Percentiles rank a stretch among this genome's conserved stretches.
Conservation (phyloP, 2,113 vertebrate genomes). For the Rhabdornis inornatus region DNA sequence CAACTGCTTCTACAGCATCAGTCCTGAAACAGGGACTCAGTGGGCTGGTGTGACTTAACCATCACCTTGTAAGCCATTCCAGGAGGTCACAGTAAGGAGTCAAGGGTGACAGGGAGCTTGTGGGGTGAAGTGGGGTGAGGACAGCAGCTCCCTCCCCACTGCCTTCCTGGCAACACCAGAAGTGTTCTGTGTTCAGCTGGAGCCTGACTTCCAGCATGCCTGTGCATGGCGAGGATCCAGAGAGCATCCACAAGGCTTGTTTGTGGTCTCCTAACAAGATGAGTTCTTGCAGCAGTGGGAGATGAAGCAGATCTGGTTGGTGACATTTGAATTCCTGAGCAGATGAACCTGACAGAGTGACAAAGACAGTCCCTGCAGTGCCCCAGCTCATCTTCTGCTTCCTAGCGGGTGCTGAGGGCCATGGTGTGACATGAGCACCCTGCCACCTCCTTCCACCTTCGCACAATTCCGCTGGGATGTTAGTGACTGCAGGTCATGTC, state of each 20-base stretch:
- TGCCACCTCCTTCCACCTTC: not conserved
- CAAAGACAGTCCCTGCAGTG: not conserved
- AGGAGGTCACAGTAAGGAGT: not conserved
- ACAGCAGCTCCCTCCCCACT: not conserved
- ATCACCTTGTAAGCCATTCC: fast-evolving
- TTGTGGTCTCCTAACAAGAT: not conserved
- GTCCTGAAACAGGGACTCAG: not conserved
- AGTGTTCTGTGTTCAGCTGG: not conserved
- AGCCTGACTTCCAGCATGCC: not conserved
- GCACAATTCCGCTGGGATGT: constrained; percentile 54
- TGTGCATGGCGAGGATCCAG: fast-evolving
- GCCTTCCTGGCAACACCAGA: not conserved
- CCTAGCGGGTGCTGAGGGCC: not conserved
- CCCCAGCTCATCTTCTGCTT: constrained; percentile 11
- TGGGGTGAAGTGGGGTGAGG: not conserved
- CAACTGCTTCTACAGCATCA: not conserved
- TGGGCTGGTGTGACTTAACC: not conserved
- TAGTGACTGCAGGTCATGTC: constrained; percentile 37
- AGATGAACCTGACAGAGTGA: not conserved
- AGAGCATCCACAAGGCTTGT: not conserved
- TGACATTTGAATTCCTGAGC: constrained; percentile 46
- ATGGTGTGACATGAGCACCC: not conserved
- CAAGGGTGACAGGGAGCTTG: not conserved
- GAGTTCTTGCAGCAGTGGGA: not conserved
- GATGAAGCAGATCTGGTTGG: not conserved